These are phyloP conservation scores for Drosophila kuntzei DNA, from an alignment of 2,888 invertebrate genomes.

Conservation along the genomic window DNA sequence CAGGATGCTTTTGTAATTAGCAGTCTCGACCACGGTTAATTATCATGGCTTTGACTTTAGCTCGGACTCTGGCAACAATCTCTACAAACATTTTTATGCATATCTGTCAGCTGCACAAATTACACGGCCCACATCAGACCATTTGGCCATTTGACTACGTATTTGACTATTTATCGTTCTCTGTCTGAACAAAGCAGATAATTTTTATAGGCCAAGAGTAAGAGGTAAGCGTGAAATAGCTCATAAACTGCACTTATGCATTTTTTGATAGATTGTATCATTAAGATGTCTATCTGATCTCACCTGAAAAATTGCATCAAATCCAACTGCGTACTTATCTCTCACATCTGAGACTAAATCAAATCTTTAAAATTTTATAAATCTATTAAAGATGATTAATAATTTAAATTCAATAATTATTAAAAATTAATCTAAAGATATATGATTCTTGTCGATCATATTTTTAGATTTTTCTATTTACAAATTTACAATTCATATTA, in stretches of 20 bases:
- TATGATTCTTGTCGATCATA: too few species aligned
- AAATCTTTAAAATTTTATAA: neutral
- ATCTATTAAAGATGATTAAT: too few species aligned
- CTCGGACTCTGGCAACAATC: constrained; percentile 10
- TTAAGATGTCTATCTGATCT: constrained; percentile 8
- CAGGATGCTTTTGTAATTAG: constrained; percentile 82
- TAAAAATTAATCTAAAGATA: too few species aligned
- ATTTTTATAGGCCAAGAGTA: constrained; percentile 21
- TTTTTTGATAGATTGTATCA: constrained; percentile 5
- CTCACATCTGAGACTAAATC: neutral
- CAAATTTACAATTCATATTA: too few species aligned
- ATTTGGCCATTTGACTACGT: constrained; percentile 27
- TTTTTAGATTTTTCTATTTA: too few species aligned
- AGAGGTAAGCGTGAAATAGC: constrained; percentile 43
- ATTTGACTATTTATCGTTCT: constrained; percentile 36
- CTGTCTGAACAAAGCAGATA: constrained; percentile 19
- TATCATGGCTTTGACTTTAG: constrained; percentile 36
- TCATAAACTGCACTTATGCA: constrained; percentile 34
- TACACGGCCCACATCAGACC: constrained; percentile 30
- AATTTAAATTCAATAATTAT: neutral
- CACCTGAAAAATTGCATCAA: neutral
- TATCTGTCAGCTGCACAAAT: constrained; percentile 52
- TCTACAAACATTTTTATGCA: constrained; percentile 41
- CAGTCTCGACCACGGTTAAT: constrained; percentile 54
- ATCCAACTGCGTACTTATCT: neutral